These are phyloP conservation scores for Mantis religiosa DNA, from an alignment of 2,888 invertebrate species.

Conservation along the genomic window DNA sequence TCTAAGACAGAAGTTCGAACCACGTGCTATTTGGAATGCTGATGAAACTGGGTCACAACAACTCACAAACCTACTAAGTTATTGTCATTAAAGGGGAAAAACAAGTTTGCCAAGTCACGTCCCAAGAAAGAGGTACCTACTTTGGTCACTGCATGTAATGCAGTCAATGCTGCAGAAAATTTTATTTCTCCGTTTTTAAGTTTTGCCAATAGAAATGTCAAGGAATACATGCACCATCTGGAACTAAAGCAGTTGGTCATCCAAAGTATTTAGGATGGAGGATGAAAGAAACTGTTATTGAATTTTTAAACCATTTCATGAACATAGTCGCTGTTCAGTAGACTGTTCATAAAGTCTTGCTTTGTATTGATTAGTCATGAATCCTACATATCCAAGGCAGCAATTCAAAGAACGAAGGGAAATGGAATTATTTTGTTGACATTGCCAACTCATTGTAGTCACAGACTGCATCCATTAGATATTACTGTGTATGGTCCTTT, in stretches of 20 bases:
- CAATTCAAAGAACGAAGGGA: slow-evolving; percentile 37
- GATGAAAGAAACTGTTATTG: slow-evolving; percentile 30
- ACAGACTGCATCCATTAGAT: slow-evolving; percentile 40
- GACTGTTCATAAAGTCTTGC: slow-evolving; percentile 28
- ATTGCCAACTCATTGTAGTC: slow-evolving; percentile 40
- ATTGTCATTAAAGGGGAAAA: slow-evolving; percentile 15
- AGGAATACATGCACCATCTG: too few species aligned
- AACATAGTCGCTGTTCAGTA: slow-evolving; percentile 24
- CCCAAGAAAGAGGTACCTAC: too few species aligned
- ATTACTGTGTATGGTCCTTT: slow-evolving; percentile 37
- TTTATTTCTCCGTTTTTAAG: too few species aligned
- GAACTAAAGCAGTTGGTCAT: too few species aligned
- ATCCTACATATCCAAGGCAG: slow-evolving; percentile 30
- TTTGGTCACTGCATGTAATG: too few species aligned
- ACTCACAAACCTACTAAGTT: too few species aligned
- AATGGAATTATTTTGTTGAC: slow-evolving; percentile 40
- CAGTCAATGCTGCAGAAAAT: too few species aligned
- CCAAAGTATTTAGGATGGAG: too few species aligned
- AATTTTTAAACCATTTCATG: slow-evolving; percentile 32
- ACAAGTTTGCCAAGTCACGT: too few species aligned
- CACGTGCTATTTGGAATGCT: slow-evolving; percentile 4
- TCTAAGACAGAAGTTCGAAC: slow-evolving; percentile 20
- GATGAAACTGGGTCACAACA: not conserved
- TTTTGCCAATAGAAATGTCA: too few species aligned
- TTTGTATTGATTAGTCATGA: slow-evolving; percentile 35